A percentile compares a stretch with the other conserved stretches of the same genome.
Evolutionary conservation across 2,888 invertebrate species (phyloP).

Genomic region (Tromatobia lineatoria): DNA sequence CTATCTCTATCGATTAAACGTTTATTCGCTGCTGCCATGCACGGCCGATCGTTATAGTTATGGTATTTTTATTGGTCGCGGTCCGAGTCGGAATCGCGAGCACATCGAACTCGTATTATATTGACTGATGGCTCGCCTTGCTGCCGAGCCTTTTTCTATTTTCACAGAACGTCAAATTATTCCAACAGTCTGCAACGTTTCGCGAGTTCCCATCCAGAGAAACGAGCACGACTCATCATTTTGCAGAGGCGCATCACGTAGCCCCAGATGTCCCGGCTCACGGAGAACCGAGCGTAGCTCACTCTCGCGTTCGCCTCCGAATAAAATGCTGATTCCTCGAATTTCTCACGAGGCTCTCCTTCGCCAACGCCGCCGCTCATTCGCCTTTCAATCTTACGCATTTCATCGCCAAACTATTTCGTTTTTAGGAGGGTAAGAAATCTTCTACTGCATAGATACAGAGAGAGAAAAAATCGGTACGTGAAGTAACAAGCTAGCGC

Average conservation of each 20-base stretch:
- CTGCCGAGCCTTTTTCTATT: constrained; percentile 2
- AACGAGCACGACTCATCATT: constrained; percentile 38
- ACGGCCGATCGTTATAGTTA: constrained; percentile 21
- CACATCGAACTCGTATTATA: constrained; percentile 6
- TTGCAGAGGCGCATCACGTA: constrained; percentile 69
- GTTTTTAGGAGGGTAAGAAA: constrained; percentile 28
- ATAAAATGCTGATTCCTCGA: constrained; percentile 66
- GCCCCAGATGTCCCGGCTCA: constrained; percentile 53
- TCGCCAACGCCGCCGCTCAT: not conserved
- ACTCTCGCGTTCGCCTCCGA: constrained; percentile 27
- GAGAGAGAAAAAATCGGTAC: constrained; percentile 32
- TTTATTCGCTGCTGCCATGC: constrained; percentile 6
- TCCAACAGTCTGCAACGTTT: constrained; percentile 15
- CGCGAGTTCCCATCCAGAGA: not conserved
- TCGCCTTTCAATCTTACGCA: constrained; percentile 35
- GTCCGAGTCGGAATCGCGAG: not conserved
- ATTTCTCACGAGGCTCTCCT: constrained; percentile 64
- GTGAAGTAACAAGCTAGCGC: constrained; percentile 10
- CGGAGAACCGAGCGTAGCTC: constrained; percentile 24
- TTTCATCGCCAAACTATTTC: constrained; percentile 61
- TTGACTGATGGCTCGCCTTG: constrained; percentile 18
- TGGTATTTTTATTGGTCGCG: constrained; percentile 14
- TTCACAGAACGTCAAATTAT: constrained; percentile 21
- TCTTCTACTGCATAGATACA: not conserved
- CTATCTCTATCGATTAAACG: constrained; percentile 57